Conservation (phyloP, 2,888 invertebrate genomes). For the Cantharis rustica region DNA sequence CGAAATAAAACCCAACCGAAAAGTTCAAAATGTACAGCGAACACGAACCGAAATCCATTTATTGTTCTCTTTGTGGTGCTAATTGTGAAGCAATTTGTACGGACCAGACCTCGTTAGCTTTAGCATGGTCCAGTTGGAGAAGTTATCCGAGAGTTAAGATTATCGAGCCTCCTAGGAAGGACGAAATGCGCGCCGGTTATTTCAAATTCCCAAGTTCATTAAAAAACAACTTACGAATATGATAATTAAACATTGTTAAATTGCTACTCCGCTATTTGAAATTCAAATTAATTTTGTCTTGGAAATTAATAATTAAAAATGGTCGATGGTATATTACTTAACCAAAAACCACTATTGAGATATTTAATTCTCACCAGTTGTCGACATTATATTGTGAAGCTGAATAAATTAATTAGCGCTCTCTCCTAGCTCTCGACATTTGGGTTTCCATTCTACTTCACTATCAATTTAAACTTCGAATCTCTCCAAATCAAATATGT, state of each 20-base stretch:
- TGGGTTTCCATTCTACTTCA: slow-evolving; percentile 1
- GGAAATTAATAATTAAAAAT: not conserved
- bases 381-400: not conserved
- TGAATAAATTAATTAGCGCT: slow-evolving; percentile 2
- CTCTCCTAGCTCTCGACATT: not conserved
- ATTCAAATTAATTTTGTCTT: not conserved
- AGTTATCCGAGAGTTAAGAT: not conserved
- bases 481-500: not conserved
- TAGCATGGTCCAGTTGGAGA: not conserved
- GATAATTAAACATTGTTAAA: not conserved
- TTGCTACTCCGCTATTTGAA: not conserved
- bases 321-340: not conserved
- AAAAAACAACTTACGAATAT: not conserved
- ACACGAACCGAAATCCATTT: not conserved
- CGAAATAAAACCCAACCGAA: not conserved
- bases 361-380: slow-evolving; percentile 3
- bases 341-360: slow-evolving; percentile 1
- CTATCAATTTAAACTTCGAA: slow-evolving; percentile 2
- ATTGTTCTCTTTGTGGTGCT: not conserved
- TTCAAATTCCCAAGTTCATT: not conserved
- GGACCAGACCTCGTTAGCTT: not conserved
- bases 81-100: not conserved
- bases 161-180: not conserved
- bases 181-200: not conserved
- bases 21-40: not conserved